Percentiles rank a stretch among this genome's conserved stretches.
These are phyloP conservation scores for Muschampia plurimacula DNA, from an alignment of 2,888 invertebrate species.

Conservation along the genomic window DNA sequence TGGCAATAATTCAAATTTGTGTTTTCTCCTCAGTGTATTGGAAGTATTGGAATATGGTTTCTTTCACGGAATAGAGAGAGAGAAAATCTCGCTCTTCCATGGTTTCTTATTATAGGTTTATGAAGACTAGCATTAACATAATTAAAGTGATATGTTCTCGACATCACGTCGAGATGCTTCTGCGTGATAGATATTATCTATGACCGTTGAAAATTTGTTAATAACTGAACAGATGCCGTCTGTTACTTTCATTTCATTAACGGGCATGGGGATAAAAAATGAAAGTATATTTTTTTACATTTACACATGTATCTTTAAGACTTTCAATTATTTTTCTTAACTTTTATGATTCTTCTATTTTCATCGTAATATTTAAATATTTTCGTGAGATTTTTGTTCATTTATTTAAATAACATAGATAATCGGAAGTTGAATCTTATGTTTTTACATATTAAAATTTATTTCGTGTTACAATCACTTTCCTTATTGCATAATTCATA, in stretches of 20 bases:
- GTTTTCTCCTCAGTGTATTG: too few relatives aligned
- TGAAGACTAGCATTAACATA: background rate
- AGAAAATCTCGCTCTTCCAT: too few relatives aligned
- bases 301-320: background rate
- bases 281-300: background rate
- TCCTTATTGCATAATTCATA: too few relatives aligned
- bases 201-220: conserved; percentile 9
- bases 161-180: conserved; percentile 2
- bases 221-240: background rate
- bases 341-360: background rate
- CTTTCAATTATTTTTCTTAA: background rate
- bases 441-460: too few relatives aligned
- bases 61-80: too few relatives aligned
- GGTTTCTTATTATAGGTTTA: background rate
- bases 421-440: too few relatives aligned
- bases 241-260: conserved; percentile 3
- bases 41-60: too few relatives aligned
- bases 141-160: background rate
- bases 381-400: too few relatives aligned
- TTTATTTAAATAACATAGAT: too few relatives aligned
- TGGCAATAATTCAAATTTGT: too few relatives aligned
- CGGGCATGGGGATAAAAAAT: background rate
- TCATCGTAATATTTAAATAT: too few relatives aligned
- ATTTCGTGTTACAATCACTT: too few relatives aligned
- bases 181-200: conserved; percentile 3